phyloP scores from a whole-genome alignment of 2,113 vertebrate species.

The Rhineura floridana region DNA sequence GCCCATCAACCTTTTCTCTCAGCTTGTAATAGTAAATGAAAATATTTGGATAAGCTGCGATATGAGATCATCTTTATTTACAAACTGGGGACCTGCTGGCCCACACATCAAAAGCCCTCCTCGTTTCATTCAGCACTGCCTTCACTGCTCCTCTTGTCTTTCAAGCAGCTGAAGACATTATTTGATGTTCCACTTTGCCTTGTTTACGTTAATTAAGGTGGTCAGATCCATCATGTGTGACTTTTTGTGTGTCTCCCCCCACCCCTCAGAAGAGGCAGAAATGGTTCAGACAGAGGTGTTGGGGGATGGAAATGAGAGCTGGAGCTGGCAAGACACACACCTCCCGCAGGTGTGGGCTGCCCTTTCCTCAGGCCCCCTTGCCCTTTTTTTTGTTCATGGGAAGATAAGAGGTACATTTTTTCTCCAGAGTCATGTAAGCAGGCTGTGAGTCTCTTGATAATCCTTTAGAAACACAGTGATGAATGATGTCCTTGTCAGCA shows the following conservation, averaged over 20 bases:
- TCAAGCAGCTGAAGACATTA: constrained; percentile 67
- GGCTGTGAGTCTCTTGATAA: constrained; percentile 65
- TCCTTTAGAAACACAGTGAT: constrained; percentile 45
- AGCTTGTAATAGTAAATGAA: constrained; percentile 77
- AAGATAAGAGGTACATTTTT: constrained; percentile 74
- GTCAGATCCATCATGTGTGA: constrained; percentile 75
- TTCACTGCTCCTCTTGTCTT: constrained; percentile 73
- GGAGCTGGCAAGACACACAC: constrained; percentile 41
- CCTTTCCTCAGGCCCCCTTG: background rate
- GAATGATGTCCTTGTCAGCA: constrained; percentile 66
- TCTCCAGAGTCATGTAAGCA: constrained; percentile 65
- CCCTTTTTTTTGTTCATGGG: constrained; percentile 29
- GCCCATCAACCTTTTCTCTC: constrained; percentile 68
- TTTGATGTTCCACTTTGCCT: constrained; percentile 80
- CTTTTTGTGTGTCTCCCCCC: constrained; percentile 50
- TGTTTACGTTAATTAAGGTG: constrained; percentile 82
- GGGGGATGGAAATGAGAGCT: constrained; percentile 9
- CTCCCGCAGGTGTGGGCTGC: constrained; percentile 72
- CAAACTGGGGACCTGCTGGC: constrained; percentile 67
- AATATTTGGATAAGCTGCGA: constrained; percentile 84
- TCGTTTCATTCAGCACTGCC: constrained; percentile 64
- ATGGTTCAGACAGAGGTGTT: constrained; percentile 33
- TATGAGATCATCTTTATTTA: constrained; percentile 79
- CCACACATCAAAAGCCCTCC: constrained; percentile 74
- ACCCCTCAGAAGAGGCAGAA: constrained; percentile 32